Percentiles rank a stretch among this genome's conserved stretches.
Evolutionary conservation across 2,888 invertebrate genomes (phyloP).

Genomic region (Acanthosepion lycidas): DNA sequence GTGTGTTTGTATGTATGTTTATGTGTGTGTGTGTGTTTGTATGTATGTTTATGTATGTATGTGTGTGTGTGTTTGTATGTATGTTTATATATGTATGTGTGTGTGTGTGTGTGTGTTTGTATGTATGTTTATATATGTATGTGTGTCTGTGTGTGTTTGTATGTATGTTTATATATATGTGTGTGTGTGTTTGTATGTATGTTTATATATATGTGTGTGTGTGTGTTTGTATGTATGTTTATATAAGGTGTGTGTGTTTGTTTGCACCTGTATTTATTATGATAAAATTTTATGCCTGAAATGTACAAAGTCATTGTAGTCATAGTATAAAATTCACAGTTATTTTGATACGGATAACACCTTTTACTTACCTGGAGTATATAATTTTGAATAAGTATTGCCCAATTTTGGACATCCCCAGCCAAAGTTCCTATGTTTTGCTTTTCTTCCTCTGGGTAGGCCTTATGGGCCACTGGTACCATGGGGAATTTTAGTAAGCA

Average conservation of each 20-base stretch:
- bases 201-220: neutral
- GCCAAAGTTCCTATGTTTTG: conserved; percentile 68
- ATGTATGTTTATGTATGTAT: too few relatives aligned
- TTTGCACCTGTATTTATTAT: neutral
- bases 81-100: neutral
- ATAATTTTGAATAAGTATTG: conserved; percentile 75
- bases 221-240: neutral
- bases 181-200: neutral
- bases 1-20: neutral
- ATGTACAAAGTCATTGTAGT: neutral
- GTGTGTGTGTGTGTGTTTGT: neutral
- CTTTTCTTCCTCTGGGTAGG: conserved; percentile 65
- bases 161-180: too few relatives aligned
- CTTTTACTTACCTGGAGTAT: conserved; percentile 71
- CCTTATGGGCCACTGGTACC: neutral
- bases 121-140: too few relatives aligned
- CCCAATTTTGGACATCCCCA: conserved; percentile 76
- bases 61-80: neutral
- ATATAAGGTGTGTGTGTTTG: neutral
- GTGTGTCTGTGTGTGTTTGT: neutral
- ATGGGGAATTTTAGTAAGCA: neutral
- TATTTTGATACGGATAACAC: neutral
- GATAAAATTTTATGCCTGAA: neutral
- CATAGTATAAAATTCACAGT: neutral
- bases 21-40: neutral